Base-by-base conservation (phyloP, 2,113 vertebrate species). In the Rissa tridactyla region DNA sequence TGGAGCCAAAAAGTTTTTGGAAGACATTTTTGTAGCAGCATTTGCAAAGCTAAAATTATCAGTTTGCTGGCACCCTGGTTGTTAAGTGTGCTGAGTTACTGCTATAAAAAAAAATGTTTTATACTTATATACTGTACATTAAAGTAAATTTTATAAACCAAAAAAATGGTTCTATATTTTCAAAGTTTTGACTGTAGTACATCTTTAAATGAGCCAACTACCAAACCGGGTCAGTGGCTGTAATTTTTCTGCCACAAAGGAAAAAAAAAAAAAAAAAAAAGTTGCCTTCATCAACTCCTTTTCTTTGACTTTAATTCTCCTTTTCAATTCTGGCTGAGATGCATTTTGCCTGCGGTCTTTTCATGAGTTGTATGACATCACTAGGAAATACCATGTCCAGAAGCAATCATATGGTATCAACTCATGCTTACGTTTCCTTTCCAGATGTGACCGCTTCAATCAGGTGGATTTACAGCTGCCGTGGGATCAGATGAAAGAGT, bases 101-200 rank as follows among this genome's bases (percentile, higher is more conserved):
- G 38, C 22, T 65, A 82, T 36, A 30, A 90, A 88, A 54, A 4
- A 69, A 64, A 77, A 42, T 32, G 47, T 3, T 76, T 83, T 19
- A 2, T 15, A 82, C 30, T 49, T 54, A 27, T 15, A 27, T 54
- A 54, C 52, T 54, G 9, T 54, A 54, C 1, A 42, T 52, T 36
- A 32, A 32, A 25, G 9, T 49, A 62, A 12, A 30, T 73, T 81
- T 78, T 66, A 27, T 70, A 58, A 81, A 66, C 30, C 2, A 61
- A 54, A 88, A 86, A 58, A 17, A 2, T 1, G 3, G 1, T 49
- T 66, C 32, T 64, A 4, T 0, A 0, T 34, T 49, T 64, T 86
- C n/a, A 32, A 54, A 72, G 13, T 70, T 70, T 72, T 54, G 7
- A 44, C 21, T 49, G 26, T 29, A 61, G 27, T 30, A 22, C 25